Evolutionary conservation across 1,140 invertebrate genomes (phyloP).

Genomic region (Eufriesea mexicana): DNA sequence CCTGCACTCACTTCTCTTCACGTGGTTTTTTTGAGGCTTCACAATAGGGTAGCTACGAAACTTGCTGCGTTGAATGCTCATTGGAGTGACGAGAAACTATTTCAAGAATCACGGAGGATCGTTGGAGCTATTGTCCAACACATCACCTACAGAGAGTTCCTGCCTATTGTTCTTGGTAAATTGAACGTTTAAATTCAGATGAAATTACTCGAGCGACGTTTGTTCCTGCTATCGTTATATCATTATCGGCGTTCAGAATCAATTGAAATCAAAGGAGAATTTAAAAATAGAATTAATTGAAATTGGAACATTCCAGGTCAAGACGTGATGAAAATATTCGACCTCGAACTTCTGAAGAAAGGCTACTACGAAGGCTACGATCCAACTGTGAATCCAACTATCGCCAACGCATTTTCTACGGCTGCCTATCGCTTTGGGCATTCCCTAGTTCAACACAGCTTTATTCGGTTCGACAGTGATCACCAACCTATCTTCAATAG

Average conservation of each 20-base stretch:
- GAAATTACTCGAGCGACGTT: not conserved
- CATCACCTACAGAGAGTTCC: conserved; percentile 93
- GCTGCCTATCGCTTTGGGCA: conserved; percentile 98
- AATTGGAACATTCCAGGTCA: conserved; percentile 78
- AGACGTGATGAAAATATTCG: conserved; percentile 88
- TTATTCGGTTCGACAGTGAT: conserved; percentile 85
- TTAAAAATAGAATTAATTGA: not conserved
- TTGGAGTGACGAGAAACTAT: conserved; percentile 94
- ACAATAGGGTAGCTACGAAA: conserved; percentile 93
- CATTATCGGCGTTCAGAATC: not conserved
- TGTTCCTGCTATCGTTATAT: not conserved
- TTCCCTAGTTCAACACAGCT: conserved; percentile 92
- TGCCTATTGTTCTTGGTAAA: conserved; percentile 91
- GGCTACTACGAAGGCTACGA: conserved; percentile 90
- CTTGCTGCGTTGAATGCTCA: conserved; percentile 90
- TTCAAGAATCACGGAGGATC: conserved; percentile 93
- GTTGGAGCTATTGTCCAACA: conserved; percentile 92
- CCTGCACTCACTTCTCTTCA: conserved; percentile 93
- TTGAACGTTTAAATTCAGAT: not conserved
- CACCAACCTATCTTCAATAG: conserved; percentile 87
- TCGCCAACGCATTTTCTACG: conserved; percentile 95
- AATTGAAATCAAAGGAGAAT: too few relatives aligned
- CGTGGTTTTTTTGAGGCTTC: conserved; percentile 93
- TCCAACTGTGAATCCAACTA: conserved; percentile 90
- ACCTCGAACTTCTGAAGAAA: conserved; percentile 84